Evolutionary conservation across 1,140 invertebrate genomes (phyloP).

Genomic region (Brachionus sp.): DNA sequence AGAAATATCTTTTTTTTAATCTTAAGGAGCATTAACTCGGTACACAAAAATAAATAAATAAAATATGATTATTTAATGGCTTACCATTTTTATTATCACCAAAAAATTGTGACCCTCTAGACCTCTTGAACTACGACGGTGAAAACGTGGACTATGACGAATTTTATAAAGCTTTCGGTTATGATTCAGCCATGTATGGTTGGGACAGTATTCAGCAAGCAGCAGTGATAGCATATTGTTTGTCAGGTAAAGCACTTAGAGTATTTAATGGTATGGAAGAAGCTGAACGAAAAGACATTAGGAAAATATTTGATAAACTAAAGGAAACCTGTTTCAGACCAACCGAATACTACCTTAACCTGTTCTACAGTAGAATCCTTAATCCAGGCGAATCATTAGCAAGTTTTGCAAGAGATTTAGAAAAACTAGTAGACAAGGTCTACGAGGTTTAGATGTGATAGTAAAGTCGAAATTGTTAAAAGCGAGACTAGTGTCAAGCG

Average conservation of each 20-base stretch:
- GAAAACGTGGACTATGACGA: neutral
- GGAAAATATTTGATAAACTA: neutral
- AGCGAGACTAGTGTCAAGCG: neutral
- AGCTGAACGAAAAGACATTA: slow-evolving; percentile 12
- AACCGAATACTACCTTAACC: neutral
- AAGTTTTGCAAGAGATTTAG: slow-evolving; percentile 26
- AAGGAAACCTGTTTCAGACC: slow-evolving; percentile 5
- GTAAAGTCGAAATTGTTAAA: slow-evolving; percentile 3
- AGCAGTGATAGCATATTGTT: neutral
- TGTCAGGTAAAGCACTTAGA: neutral
- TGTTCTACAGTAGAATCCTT: neutral
- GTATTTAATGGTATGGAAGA: neutral
- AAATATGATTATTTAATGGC: no score
- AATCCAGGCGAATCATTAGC: slow-evolving; percentile 4
- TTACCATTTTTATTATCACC: no score
- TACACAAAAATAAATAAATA: no score
- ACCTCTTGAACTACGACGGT: no score
- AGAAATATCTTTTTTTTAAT: no score
- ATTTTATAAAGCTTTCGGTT: neutral
- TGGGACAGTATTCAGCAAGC: neutral
- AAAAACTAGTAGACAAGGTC: slow-evolving; percentile 14
- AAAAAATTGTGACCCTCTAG: no score
- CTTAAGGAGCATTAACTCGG: no score
- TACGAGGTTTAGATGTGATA: neutral
- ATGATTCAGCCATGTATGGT: neutral